These are phyloP conservation scores for Falco rusticolus DNA, from an alignment of 2,797 vertebrate species.

Conservation along the genomic window DNA sequence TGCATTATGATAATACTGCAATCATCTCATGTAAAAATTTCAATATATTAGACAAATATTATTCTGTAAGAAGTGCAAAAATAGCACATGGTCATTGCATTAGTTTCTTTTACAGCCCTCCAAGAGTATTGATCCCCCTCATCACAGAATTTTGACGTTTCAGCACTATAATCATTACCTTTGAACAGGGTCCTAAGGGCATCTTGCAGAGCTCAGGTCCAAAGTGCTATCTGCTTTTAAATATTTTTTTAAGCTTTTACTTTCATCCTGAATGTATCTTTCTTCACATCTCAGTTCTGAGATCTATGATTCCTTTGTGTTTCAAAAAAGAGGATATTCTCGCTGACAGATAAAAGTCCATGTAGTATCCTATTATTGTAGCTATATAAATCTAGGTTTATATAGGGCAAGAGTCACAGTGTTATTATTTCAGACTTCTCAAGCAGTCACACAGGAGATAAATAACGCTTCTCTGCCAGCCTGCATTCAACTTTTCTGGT, in stretches of 20 bases:
- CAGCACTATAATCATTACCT: not conserved
- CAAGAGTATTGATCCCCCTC: not conserved
- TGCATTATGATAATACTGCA: not conserved
- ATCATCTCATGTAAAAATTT: not conserved
- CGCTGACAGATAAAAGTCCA: not conserved
- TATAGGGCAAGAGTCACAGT: not conserved
- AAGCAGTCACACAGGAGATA: not conserved
- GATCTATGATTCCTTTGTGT: not conserved
- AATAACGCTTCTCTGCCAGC: not conserved
- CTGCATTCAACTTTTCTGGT: not conserved
- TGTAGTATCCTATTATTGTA: fast-evolving
- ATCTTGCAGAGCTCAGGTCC: not conserved
- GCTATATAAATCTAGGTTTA: not conserved
- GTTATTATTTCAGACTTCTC: not conserved
- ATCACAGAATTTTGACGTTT: not conserved
- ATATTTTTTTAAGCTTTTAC: not conserved
- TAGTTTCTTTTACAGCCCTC: not conserved
- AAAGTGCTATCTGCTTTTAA: not conserved
- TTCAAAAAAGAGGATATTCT: not conserved
- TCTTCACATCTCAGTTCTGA: not conserved
- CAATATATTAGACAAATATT: not conserved
- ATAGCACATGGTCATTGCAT: not conserved
- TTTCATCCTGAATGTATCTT: not conserved
- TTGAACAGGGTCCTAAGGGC: not conserved
- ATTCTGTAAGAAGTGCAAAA: not conserved